A percentile compares a stretch with the other conserved stretches of the same genome.
Evolutionary conservation across 1,140 invertebrate species (phyloP).

Genomic region (Drosophila truncata): DNA sequence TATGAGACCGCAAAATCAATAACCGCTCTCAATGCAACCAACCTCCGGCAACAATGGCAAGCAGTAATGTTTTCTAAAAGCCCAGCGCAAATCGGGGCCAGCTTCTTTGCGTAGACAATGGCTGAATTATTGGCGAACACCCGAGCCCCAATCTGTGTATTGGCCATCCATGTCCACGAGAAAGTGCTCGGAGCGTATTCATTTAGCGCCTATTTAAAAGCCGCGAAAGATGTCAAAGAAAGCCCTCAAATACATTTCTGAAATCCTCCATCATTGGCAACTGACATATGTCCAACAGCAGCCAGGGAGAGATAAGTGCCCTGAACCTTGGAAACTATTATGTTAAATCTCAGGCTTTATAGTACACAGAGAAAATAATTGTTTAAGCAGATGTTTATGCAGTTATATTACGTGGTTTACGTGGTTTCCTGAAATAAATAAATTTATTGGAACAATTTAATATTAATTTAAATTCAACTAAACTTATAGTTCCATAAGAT

Average conservation of each 20-base stretch:
- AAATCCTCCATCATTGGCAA: slow-evolving; percentile 30
- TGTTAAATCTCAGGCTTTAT: slow-evolving; percentile 30
- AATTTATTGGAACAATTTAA: not conserved
- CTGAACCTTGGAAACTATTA: slow-evolving; percentile 34
- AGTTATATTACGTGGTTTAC: not conserved
- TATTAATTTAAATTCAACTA: not conserved
- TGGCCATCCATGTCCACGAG: slow-evolving; percentile 40
- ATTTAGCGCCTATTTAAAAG: slow-evolving; percentile 58
- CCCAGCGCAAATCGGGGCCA: slow-evolving; percentile 40
- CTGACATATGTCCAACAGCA: slow-evolving; percentile 56
- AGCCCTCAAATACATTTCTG: slow-evolving; percentile 25
- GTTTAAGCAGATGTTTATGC: not conserved
- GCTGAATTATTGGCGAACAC: slow-evolving; percentile 28
- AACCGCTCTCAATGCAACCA: slow-evolving; percentile 60
- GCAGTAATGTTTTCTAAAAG: slow-evolving; percentile 50
- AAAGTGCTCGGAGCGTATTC: slow-evolving; percentile 60
- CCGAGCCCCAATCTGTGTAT: slow-evolving; percentile 1
- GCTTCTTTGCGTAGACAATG: slow-evolving; percentile 50
- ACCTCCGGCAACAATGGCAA: slow-evolving; percentile 45
- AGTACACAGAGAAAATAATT: not conserved
- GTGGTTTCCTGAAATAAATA: not conserved
- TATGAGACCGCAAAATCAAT: slow-evolving; percentile 77
- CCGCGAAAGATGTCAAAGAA: slow-evolving; percentile 58
- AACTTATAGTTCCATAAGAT: no score
- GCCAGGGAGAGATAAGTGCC: slow-evolving; percentile 19